Evolutionary conservation across 2,888 invertebrate species (phyloP).

Genomic region (Microctonus hyperodae): DNA sequence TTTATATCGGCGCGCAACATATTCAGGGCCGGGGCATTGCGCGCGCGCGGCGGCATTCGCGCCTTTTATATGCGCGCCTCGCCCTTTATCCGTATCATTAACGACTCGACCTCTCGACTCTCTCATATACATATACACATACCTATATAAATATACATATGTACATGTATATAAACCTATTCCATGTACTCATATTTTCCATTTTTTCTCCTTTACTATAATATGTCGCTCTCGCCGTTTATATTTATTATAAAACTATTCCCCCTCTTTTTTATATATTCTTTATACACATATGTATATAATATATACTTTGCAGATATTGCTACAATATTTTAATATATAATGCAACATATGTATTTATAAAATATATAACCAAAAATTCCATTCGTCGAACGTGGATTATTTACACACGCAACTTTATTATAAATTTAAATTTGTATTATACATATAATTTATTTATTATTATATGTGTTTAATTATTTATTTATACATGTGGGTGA

Average conservation of each 20-base stretch:
- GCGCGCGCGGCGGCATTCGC: conserved; percentile 30
- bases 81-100: conserved; percentile 40
- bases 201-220: neutral
- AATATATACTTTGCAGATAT: neutral
- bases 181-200: conserved; percentile 21
- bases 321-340: neutral
- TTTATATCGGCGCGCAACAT: conserved; percentile 37
- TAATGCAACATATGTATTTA: neutral
- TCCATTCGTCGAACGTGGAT: neutral
- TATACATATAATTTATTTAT: too few species aligned
- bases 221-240: neutral
- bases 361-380: neutral
- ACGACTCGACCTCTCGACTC: conserved; percentile 38
- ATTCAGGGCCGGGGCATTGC: conserved; percentile 41
- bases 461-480: too few species aligned
- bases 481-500: too few species aligned
- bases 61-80: conserved; percentile 32
- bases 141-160: neutral
- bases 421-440: neutral
- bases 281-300: too few species aligned
- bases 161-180: conserved; percentile 24
- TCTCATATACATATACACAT: conserved; percentile 16
- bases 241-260: conserved; percentile 13
- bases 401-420: neutral
- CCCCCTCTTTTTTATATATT: neutral